Evolutionary conservation across 2,797 vertebrate genomes (phyloP).

Genomic region (Tangara arthus): DNA sequence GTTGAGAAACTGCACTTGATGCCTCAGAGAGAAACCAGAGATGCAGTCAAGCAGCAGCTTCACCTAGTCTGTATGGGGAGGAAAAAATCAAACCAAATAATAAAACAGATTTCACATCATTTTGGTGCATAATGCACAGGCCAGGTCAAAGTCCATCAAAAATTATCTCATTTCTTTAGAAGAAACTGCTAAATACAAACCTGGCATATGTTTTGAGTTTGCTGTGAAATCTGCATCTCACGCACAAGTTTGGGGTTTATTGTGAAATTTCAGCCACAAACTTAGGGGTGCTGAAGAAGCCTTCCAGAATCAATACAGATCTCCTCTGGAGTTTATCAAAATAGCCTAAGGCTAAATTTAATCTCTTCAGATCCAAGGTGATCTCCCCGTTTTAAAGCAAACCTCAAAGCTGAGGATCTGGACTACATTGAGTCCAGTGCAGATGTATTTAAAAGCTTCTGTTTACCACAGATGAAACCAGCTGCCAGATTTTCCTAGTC

Average conservation of each 20-base stretch:
- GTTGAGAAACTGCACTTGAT: background rate
- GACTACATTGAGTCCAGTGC: background rate
- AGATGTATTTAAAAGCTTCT: background rate
- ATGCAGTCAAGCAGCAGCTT: background rate
- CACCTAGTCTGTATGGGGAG: background rate
- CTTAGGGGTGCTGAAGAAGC: background rate
- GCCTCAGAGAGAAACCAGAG: background rate
- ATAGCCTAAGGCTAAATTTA: background rate
- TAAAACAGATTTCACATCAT: background rate
- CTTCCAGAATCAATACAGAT: background rate
- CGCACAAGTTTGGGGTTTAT: background rate
- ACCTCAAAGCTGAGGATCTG: background rate
- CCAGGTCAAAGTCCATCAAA: background rate
- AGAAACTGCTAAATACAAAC: background rate
- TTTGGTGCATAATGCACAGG: background rate
- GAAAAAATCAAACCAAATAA: background rate
- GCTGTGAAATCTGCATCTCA: background rate
- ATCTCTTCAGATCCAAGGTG: background rate
- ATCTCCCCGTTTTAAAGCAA: background rate
- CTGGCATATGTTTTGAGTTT: background rate
- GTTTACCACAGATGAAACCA: background rate
- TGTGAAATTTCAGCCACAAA: background rate
- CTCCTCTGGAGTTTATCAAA: background rate
- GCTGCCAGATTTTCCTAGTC: background rate
- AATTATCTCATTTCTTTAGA: background rate